Percentiles rank a stretch among this genome's conserved stretches.
Evolutionary conservation across 1,140 invertebrate genomes (phyloP).

Genomic region (Drosophila melanica): DNA sequence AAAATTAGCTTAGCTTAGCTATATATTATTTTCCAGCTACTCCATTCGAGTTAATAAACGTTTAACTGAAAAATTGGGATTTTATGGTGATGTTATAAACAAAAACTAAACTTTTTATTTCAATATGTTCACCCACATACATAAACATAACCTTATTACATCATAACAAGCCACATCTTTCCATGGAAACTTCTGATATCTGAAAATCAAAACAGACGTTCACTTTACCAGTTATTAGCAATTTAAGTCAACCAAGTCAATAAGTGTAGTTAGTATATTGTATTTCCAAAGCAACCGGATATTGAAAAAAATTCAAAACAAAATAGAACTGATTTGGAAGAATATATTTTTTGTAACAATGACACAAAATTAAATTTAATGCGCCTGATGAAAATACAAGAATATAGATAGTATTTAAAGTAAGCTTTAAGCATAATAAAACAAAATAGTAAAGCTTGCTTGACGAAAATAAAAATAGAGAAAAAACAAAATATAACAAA

Average conservation of each 20-base stretch:
- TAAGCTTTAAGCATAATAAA: not conserved
- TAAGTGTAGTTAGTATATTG: constrained; percentile 4
- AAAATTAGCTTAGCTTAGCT: too few species aligned
- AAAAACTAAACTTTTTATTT: too few species aligned
- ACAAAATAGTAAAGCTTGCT: constrained; percentile 2
- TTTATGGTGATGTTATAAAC: too few species aligned
- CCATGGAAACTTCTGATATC: constrained; percentile 15
- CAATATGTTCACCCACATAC: not conserved
- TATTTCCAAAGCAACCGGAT: not conserved
- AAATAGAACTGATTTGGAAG: not conserved
- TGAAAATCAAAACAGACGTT: constrained; percentile 21
- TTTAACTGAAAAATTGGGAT: too few species aligned
- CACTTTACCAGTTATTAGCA: constrained; percentile 11
- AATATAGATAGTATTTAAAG: not conserved
- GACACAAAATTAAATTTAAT: not conserved
- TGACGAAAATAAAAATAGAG: not conserved
- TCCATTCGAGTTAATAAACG: too few species aligned
- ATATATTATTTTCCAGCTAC: not conserved
- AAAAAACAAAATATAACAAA: not conserved
- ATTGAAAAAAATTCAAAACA: not conserved
- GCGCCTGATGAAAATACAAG: not conserved
- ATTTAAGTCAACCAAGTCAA: not conserved
- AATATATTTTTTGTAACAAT: constrained; percentile 4
- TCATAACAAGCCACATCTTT: not conserved
- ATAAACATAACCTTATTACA: too few species aligned